phyloP scores from a whole-genome alignment of 1,140 invertebrate species.

The Drosophila pectinifera region DNA sequence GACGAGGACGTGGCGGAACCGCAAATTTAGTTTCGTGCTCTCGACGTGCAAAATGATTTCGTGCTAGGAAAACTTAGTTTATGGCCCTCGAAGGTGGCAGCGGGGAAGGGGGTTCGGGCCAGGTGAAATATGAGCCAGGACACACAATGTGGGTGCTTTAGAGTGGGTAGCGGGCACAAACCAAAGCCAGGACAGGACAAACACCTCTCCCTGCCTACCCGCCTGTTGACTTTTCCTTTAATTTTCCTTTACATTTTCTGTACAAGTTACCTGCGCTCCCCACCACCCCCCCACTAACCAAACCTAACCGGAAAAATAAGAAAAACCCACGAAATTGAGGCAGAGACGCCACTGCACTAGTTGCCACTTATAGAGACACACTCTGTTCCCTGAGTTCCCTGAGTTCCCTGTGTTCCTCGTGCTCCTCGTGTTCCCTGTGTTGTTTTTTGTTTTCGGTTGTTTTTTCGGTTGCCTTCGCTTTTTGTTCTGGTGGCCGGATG shows the following conservation, averaged over 20 bases:
- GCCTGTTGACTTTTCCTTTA: conserved; percentile 42
- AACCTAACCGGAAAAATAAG: conserved; percentile 9
- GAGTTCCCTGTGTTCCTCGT: not conserved
- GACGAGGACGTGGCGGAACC: conserved; percentile 32
- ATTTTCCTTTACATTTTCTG: conserved; percentile 14
- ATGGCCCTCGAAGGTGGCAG: conserved; percentile 24
- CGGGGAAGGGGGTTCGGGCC: not conserved
- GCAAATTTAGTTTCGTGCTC: conserved; percentile 51
- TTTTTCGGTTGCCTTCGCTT: conserved; percentile 25
- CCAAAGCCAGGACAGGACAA: conserved; percentile 65
- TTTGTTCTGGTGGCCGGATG: conserved; percentile 33
- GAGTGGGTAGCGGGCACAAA: conserved; percentile 3
- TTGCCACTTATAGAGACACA: conserved; percentile 42
- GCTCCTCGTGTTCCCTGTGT: conserved; percentile 6
- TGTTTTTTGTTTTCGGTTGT: conserved; percentile 14
- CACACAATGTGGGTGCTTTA: conserved; percentile 61
- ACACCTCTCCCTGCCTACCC: conserved; percentile 41
- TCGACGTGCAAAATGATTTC: conserved; percentile 55
- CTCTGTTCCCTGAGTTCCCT: conserved; percentile 5
- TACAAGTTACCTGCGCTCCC: conserved; percentile 39
- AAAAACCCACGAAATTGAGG: conserved; percentile 37
- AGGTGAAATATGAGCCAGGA: conserved; percentile 47
- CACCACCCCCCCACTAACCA: conserved; percentile 31
- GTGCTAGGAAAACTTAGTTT: conserved; percentile 45
- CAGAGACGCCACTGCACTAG: conserved; percentile 54